Evolutionary conservation across 2,888 invertebrate species (phyloP), one percentile per base, ranked within the genome.

Genomic region (Eilema depressum): DNA sequence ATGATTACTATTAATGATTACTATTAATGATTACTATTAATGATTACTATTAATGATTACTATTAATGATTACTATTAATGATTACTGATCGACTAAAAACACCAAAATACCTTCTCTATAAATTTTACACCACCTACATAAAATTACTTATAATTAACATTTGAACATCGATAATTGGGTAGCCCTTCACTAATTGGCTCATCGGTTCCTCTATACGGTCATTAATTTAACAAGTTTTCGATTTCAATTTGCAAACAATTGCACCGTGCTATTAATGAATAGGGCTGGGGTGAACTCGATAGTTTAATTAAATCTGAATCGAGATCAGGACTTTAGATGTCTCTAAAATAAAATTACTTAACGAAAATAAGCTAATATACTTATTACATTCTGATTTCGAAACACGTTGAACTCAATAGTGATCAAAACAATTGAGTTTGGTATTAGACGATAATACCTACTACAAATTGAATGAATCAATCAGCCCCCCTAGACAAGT

Each of bases 151-250:
- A 79, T 65, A 76, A 69, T 70, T 69, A 71, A 75, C 60, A 75
- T 67, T 75, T 66, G 60, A 68, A 66, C 61, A 59, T 80, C 71
- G 72, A 83, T 88, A 87, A 88, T 86, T 88, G 87, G 84, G 71
- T 70, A 23, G 71, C 68, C 75, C 83, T 82, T 67, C 84, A 77
- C 88, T 91, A 91, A 91, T 91, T 91, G 89, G 87, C 81, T 85
- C 83, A 84, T 81, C 78, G 77, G 41, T 76, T 71, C 79, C 75
- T 75, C 77, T 77, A 75, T 77, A 75, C 77, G 80, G 70, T 87
- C 88, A 89, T 90, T 92, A 90, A 92, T 91, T 92, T 88, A 87
- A 82, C 85, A 87, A 91, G 89, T 91, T 91, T 92, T 92, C 86
- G 85, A 87, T 91, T 90, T 91, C 91, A 91, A 91, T 92, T 89